Evolutionary conservation across 1,140 invertebrate genomes (phyloP), one percentile per base, ranked within the genome.

Genomic region (Dendrolimus kikuchii): DNA sequence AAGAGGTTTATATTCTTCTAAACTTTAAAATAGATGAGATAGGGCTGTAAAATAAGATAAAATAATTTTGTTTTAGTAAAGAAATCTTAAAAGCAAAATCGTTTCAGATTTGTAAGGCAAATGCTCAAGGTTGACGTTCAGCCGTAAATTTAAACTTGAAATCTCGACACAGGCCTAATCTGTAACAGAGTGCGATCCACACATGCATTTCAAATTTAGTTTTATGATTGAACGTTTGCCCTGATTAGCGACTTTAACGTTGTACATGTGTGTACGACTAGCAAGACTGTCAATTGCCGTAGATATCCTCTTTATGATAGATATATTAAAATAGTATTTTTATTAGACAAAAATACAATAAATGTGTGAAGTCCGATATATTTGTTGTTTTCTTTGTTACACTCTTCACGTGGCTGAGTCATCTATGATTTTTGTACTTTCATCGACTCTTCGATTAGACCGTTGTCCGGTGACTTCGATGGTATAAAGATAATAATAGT

Each of bases 281-380:
- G 79, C 76, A 82, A 83, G 76, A 86, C 79, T 83, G 81, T 86
- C 82, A 82, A 81, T 81, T 83, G 80, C 76, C 81, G 79, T 83
- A 83, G 79, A 86, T 83, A 83, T 86, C 71, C 71, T 75, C 64
- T 81, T 71, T 82, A 76, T 68, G 51, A 76, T 83, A 85, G 73
- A 49, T 39, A 45, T 81, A 81, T 79, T 79, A 81, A 82, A 81
- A 83, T 81, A 84, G 81, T 86, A 86, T 86, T 86, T 86, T 86
- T 86, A 86, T 82, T 86, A 86, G 82, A 86, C 79, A 78, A 80
- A 83, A 86, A 86, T 86, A 86, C 80, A 86, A 86, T 84, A 86
- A 86, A 84, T 84, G 82, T 86, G 82, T 86, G 82, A 86, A 86
- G 81, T 86, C 82, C 77, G 82, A 60, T 60, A 9, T 43, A 43